These are phyloP conservation scores for Troilus luridus DNA, from an alignment of 2,888 invertebrate species.

Conservation along the genomic window DNA sequence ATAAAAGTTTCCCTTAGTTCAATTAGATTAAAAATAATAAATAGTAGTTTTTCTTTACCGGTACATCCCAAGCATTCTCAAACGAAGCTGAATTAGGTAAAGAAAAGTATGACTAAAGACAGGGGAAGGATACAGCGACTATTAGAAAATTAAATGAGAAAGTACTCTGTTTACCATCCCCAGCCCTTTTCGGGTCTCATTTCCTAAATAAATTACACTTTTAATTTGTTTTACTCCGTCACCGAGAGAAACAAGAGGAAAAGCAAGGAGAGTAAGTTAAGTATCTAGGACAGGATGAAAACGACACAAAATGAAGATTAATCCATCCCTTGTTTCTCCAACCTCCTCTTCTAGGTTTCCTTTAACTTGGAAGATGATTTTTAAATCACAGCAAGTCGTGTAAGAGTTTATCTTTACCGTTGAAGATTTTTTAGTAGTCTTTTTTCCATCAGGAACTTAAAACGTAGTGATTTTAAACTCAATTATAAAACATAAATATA, in stretches of 20 bases:
- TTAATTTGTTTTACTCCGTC: conserved; percentile 34
- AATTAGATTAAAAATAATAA: neutral
- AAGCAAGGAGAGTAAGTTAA: conserved; percentile 31
- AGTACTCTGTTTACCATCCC: neutral
- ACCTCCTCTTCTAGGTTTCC: neutral
- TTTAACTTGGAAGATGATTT: neutral
- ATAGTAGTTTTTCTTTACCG: neutral
- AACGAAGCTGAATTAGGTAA: neutral
- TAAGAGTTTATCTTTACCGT: neutral
- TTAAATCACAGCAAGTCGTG: neutral
- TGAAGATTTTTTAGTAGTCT: neutral
- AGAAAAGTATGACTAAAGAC: conserved; percentile 19
- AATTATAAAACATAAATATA: no score
- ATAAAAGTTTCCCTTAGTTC: neutral
- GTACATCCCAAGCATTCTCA: neutral
- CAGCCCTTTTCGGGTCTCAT: conserved; percentile 15
- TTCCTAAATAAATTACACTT: conserved; percentile 45
- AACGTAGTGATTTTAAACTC: no score
- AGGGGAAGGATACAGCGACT: neutral
- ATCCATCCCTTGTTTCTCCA: neutral
- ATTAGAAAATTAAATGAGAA: conserved; percentile 48
- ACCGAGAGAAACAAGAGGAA: neutral
- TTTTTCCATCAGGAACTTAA: no score
- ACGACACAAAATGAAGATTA: conserved; percentile 39
- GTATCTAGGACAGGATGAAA: conserved; percentile 19